A percentile compares a stretch with the other conserved stretches of the same genome.
phyloP scores from a whole-genome alignment of 2,113 vertebrate genomes.

The Tenrec ecaudatus region DNA sequence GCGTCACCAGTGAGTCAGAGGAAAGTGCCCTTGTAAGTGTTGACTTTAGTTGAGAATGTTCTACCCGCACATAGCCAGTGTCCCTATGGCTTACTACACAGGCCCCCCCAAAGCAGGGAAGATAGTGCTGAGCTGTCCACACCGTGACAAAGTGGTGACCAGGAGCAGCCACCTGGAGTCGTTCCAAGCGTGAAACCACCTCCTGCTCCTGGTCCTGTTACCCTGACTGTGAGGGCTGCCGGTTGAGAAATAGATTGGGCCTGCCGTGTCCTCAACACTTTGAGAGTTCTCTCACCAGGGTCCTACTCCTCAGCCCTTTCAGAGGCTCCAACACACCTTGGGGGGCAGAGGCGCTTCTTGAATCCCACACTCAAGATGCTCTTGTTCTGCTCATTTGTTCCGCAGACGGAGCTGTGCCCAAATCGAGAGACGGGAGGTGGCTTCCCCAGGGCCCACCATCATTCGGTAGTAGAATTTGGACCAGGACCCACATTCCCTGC shows the following conservation, averaged over 20 bases:
- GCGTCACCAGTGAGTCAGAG: not conserved
- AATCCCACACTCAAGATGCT: not conserved
- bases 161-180: not conserved
- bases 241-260: not conserved
- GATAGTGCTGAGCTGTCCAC: not conserved
- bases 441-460: not conserved
- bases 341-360: not conserved
- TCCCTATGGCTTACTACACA: not conserved
- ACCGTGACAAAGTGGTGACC: not conserved
- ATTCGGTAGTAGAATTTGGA: not conserved
- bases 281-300: not conserved
- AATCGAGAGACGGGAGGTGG: not conserved
- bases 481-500: not conserved
- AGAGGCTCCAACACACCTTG: not conserved
- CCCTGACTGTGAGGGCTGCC: not conserved
- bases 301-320: not conserved
- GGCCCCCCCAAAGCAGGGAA: not conserved
- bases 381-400: not conserved
- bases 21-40: not conserved
- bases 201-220: not conserved
- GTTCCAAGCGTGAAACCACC: not conserved
- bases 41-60: not conserved
- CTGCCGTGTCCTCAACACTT: not conserved
- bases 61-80: not conserved
- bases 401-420: not conserved